Percentiles rank a stretch among this genome's conserved stretches.
These are phyloP conservation scores for Jordanella pulchra DNA, from an alignment of 2,797 vertebrate genomes.

Conservation along the genomic window DNA sequence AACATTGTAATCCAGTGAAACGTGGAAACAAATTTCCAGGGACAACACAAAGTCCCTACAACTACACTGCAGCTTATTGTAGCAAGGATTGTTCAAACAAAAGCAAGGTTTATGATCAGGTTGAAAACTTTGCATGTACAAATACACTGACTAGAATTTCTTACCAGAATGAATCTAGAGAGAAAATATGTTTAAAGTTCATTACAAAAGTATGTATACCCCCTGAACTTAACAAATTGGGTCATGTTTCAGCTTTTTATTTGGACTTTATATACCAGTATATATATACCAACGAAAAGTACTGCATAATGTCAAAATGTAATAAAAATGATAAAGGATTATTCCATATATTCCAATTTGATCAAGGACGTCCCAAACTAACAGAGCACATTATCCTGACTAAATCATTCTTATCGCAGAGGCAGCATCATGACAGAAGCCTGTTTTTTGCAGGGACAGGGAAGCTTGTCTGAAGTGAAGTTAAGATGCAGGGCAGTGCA, in stretches of 20 bases:
- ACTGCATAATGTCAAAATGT: background rate
- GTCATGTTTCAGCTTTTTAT: background rate
- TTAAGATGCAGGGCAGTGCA: too few species aligned
- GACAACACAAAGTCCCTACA: constrained; percentile 19
- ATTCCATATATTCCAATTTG: background rate
- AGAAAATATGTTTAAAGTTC: constrained; percentile 3
- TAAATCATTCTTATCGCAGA: background rate
- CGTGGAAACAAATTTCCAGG: constrained; percentile 15
- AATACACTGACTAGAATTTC: background rate
- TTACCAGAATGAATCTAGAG: constrained; percentile 5
- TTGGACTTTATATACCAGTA: background rate
- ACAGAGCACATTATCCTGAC: background rate
- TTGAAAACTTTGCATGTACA: background rate
- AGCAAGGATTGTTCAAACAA: constrained; percentile 6
- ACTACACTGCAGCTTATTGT: constrained; percentile 17
- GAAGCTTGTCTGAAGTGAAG: background rate
- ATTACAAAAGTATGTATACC: background rate
- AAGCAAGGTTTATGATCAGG: background rate
- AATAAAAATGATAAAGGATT: too few species aligned
- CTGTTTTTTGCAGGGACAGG: background rate
- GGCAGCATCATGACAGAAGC: background rate
- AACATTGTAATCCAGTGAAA: constrained; percentile 31
- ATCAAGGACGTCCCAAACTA: background rate
- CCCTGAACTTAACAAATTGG: background rate
- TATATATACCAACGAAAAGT: background rate